Evolutionary conservation across 2,797 vertebrate species (phyloP).

Genomic region (Discoglossus pictus): DNA sequence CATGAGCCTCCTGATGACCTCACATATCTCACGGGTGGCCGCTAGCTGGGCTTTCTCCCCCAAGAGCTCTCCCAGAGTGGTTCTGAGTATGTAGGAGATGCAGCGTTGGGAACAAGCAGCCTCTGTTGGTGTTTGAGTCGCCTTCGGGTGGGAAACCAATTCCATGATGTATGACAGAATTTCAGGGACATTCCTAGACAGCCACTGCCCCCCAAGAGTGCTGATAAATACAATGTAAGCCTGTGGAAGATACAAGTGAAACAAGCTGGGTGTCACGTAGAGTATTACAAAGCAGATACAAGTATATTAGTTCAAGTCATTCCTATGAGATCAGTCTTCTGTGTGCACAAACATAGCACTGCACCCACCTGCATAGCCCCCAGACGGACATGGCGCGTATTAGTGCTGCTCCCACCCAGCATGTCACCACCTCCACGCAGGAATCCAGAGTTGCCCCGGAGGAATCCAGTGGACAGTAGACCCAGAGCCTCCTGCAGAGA

Average conservation of each 20-base stretch:
- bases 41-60: slow-evolving; percentile 91
- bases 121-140: slow-evolving; percentile 73
- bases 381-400: slow-evolving; percentile 81
- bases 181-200: slow-evolving; percentile 80
- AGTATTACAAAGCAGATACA: too few species aligned
- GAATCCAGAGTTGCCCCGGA: slow-evolving; percentile 85
- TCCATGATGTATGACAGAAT: slow-evolving; percentile 82
- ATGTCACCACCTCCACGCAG: slow-evolving; percentile 87
- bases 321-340: too few species aligned
- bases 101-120: slow-evolving; percentile 76
- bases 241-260: slow-evolving; percentile 70
- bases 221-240: slow-evolving; percentile 87
- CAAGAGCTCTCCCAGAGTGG: slow-evolving; percentile 81
- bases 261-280: background rate
- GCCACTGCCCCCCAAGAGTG: slow-evolving; percentile 81
- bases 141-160: slow-evolving; percentile 79
- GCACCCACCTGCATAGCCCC: slow-evolving; percentile 85
- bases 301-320: too few species aligned
- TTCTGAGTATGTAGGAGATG: slow-evolving; percentile 85
- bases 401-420: slow-evolving; percentile 85
- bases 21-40: slow-evolving; percentile 84
- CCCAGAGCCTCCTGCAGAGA: slow-evolving; percentile 86
- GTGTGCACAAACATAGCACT: too few species aligned
- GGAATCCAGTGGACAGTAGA: slow-evolving; percentile 83
- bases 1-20: slow-evolving; percentile 78